Evolutionary conservation across 2,797 vertebrate species (phyloP).

Genomic region (Myoxocephalus aenaeus): DNA sequence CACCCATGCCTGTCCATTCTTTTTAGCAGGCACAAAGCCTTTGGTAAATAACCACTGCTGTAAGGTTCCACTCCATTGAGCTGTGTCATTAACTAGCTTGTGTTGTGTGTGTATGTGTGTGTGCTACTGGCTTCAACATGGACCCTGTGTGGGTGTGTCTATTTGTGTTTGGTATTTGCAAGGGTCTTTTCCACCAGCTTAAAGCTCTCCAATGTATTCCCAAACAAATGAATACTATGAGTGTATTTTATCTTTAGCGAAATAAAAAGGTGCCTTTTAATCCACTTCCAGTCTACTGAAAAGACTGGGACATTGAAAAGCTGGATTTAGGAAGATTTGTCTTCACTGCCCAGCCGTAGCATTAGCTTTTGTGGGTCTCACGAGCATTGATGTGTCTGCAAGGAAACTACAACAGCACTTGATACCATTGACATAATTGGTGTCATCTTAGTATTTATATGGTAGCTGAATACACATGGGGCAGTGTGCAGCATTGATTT

Average conservation of each 20-base stretch:
- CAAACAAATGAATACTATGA: conserved; percentile 52
- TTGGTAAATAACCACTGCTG: conserved; percentile 69
- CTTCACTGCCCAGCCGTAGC: conserved; percentile 14
- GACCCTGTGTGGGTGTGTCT: conserved; percentile 56
- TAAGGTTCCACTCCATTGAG: conserved; percentile 67
- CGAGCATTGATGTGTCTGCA: conserved; percentile 30
- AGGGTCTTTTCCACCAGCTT: conserved; percentile 62
- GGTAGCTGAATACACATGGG: conserved; percentile 45
- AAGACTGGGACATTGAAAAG: conserved; percentile 47
- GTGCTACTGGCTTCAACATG: conserved; percentile 27
- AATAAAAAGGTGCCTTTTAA: conserved; percentile 45
- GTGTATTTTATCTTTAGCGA: conserved; percentile 35
- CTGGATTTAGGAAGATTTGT: conserved; percentile 47
- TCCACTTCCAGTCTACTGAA: conserved; percentile 50
- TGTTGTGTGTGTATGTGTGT: conserved; percentile 26
- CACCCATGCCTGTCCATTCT: conserved; percentile 49
- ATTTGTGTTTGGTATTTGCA: conserved; percentile 62
- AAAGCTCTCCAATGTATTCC: conserved; percentile 57
- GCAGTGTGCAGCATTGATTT: conserved; percentile 52
- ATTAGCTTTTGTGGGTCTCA: conserved; percentile 41
- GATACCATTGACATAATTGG: conserved; percentile 61
- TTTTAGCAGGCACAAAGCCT: conserved; percentile 59
- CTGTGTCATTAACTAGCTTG: conserved; percentile 73
- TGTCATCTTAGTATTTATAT: conserved; percentile 54
- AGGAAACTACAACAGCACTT: conserved; percentile 36